Evolutionary conservation across 2,888 invertebrate genomes (phyloP).

Genomic region (Catotricha subobsoleta): DNA sequence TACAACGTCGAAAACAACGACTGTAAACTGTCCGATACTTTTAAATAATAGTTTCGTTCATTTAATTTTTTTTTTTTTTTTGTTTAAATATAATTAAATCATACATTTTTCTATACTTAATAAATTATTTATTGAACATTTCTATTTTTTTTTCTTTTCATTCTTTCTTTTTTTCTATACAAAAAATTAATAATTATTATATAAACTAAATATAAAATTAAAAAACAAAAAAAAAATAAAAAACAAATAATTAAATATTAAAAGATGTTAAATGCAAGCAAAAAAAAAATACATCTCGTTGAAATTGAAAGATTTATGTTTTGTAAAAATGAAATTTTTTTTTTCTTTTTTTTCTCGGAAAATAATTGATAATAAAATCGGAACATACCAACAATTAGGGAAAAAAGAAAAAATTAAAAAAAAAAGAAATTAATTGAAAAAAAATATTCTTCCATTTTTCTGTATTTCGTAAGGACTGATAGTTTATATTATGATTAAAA

Average conservation of each 20-base stretch:
- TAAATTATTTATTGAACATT: too few relatives aligned
- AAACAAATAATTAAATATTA: neutral
- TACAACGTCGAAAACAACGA: too few relatives aligned
- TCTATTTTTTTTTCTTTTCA: neutral
- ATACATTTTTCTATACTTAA: neutral
- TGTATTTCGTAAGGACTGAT: slow-evolving; percentile 6
- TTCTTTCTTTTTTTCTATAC: neutral
- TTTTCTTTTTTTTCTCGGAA: too few relatives aligned
- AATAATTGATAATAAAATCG: neutral
- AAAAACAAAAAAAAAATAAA: slow-evolving; percentile 1
- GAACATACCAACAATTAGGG: neutral
- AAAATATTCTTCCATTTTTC: slow-evolving; percentile 4
- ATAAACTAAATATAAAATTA: neutral
- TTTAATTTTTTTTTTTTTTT: too few relatives aligned
- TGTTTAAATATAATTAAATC: neutral
- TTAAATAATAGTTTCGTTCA: too few relatives aligned
- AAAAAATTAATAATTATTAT: neutral
- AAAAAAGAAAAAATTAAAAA: neutral
- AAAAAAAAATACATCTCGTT: neutral
- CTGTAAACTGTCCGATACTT: too few relatives aligned
- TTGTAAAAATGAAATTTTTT: too few relatives aligned
- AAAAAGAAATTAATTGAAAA: neutral
- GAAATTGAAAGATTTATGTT: too few relatives aligned
- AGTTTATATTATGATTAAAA: too few relatives aligned
- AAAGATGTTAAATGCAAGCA: neutral